A percentile compares a stretch with the other conserved stretches of the same genome.
Evolutionary conservation across 2,113 vertebrate genomes (phyloP).

Genomic region (Sylvicapra grimmia): DNA sequence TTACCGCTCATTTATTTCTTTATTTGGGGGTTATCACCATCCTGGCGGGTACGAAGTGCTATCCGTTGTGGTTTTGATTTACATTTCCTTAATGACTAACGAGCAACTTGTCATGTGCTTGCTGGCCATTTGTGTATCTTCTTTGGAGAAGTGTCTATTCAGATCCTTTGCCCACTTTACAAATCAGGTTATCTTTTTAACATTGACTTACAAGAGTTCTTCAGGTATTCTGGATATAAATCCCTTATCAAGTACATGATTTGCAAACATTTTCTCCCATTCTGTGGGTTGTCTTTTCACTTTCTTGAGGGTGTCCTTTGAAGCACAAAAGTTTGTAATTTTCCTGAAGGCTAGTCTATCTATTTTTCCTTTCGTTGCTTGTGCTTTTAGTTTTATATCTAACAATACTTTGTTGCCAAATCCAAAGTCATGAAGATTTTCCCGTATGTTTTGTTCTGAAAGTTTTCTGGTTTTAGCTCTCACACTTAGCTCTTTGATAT

Average conservation of each 20-base stretch:
- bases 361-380: not conserved
- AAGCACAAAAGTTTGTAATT: not conserved
- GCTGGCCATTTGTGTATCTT: not conserved
- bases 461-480: not conserved
- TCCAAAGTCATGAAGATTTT: not conserved
- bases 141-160: not conserved
- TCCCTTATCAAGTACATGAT: not conserved
- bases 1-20: not conserved
- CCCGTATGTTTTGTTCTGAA: not conserved
- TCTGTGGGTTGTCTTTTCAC: not conserved
- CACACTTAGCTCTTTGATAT: not conserved
- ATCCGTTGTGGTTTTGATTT: not conserved
- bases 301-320: not conserved
- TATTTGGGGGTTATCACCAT: not conserved
- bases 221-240: not conserved
- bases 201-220: not conserved
- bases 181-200: not conserved
- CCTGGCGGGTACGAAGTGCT: fast-evolving
- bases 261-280: not conserved
- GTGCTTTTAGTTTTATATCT: not conserved
- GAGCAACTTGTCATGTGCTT: not conserved
- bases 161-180: not conserved
- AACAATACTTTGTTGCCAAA: not conserved
- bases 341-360: not conserved
- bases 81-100: not conserved